These are phyloP conservation scores for Acropora yongei DNA, from an alignment of 64 coral and sea anemone species.

Conservation along the genomic window DNA sequence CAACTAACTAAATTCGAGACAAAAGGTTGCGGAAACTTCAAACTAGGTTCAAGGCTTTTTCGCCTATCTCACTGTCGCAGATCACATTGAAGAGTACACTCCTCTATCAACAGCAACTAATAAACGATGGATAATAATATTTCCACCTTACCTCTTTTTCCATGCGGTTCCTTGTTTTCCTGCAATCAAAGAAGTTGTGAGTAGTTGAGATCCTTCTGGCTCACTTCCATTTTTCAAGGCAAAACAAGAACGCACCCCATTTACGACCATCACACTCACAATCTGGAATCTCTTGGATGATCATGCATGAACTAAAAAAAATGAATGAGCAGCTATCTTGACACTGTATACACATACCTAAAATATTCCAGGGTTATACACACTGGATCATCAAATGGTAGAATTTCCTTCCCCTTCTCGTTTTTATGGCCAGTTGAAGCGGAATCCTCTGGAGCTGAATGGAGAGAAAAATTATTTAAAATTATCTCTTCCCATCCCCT, in stretches of 20 bases:
- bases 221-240: no score
- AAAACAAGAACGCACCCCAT: no score
- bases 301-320: no score
- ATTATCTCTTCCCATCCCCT: no score
- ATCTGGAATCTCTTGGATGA: no score
- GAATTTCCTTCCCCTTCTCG: background rate
- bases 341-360: background rate
- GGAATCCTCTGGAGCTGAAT: background rate
- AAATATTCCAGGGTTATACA: slow-evolving; percentile 49
- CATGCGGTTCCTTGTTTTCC: slow-evolving; percentile 42
- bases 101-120: background rate
- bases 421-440: background rate
- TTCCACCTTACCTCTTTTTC: slow-evolving; percentile 29
- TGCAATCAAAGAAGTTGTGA: background rate
- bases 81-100: no score
- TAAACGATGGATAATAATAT: background rate
- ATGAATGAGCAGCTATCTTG: no score
- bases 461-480: background rate
- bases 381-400: slow-evolving; percentile 37
- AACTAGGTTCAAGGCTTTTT: no score
- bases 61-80: no score
- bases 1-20: no score
- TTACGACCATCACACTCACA: no score
- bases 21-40: no score
- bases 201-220: background rate